Evolutionary conservation across 2,113 vertebrate genomes (phyloP).

Genomic region (Benitochromis conjunctus): DNA sequence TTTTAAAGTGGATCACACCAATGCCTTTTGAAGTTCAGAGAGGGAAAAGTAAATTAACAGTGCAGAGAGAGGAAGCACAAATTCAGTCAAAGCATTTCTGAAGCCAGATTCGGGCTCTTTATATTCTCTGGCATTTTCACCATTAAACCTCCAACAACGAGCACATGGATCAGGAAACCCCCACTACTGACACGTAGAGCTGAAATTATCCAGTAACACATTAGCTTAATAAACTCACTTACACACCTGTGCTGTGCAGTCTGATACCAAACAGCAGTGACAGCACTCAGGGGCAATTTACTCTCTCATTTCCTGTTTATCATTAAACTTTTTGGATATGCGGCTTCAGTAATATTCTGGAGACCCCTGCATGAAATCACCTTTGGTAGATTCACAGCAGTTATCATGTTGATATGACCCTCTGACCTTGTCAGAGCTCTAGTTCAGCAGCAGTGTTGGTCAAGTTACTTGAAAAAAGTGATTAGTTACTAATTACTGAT

Average conservation of each 20-base stretch:
- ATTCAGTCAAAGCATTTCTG: not conserved
- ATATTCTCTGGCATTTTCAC: not conserved
- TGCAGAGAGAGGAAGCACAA: not conserved
- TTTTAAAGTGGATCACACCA: not conserved
- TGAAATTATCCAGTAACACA: not conserved
- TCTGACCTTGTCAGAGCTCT: not conserved
- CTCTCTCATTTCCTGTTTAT: not conserved
- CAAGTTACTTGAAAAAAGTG: too few relatives aligned
- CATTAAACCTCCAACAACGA: not conserved
- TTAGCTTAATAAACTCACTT: not conserved
- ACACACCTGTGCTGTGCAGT: not conserved
- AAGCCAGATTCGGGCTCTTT: too few relatives aligned
- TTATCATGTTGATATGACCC: not conserved
- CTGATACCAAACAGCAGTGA: not conserved
- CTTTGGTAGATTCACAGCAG: not conserved
- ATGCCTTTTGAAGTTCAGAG: constrained; percentile 1
- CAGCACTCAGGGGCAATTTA: not conserved
- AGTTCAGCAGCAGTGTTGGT: not conserved
- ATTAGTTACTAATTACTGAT: too few relatives aligned
- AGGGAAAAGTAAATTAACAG: not conserved
- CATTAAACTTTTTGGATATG: not conserved
- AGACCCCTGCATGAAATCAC: not conserved
- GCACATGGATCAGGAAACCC: not conserved
- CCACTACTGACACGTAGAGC: not conserved
- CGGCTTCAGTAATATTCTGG: not conserved